A percentile compares a stretch with the other conserved stretches of the same genome.
phyloP scores from a whole-genome alignment of 2,888 invertebrate species.

The Lamellibrachia columna region DNA sequence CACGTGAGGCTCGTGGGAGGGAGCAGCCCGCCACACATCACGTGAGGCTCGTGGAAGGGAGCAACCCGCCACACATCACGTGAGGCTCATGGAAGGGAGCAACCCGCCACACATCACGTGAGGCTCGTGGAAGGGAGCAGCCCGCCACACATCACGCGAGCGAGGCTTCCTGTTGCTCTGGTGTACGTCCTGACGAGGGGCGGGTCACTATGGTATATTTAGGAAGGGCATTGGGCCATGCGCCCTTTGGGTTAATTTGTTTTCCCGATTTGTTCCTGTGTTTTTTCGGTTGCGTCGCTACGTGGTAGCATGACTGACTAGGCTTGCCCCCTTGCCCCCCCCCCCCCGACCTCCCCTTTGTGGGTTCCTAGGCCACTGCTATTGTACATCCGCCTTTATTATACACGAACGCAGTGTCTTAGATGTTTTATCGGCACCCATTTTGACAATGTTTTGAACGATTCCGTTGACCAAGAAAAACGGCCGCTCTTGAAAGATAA shows the following conservation, averaged over 20 bases:
- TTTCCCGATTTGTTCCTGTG: too few relatives aligned
- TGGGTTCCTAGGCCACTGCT: not conserved
- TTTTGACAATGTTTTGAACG: not conserved
- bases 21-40: too few relatives aligned
- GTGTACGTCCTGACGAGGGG: not conserved
- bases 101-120: not conserved
- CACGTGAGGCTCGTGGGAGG: not conserved
- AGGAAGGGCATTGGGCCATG: too few relatives aligned
- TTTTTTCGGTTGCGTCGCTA: too few relatives aligned
- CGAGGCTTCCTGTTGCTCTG: not conserved
- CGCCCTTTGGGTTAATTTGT: too few relatives aligned
- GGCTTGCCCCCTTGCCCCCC: too few relatives aligned
- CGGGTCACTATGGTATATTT: too few relatives aligned
- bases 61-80: not conserved
- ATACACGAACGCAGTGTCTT: not conserved
- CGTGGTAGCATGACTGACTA: too few relatives aligned
- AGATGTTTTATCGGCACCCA: not conserved
- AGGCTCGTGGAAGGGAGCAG: not conserved
- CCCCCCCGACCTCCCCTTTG: too few relatives aligned
- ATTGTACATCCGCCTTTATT: not conserved
- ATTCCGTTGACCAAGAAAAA: not conserved
- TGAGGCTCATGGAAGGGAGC: not conserved
- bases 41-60: not conserved
- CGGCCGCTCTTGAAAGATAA: not conserved
- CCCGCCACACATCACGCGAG: not conserved